Evolutionary conservation across 53 echinoderm and acorn worm genomes (phyloP), one percentile per base, ranked within the genome.

Genomic region (Actinopyga echinites): DNA sequence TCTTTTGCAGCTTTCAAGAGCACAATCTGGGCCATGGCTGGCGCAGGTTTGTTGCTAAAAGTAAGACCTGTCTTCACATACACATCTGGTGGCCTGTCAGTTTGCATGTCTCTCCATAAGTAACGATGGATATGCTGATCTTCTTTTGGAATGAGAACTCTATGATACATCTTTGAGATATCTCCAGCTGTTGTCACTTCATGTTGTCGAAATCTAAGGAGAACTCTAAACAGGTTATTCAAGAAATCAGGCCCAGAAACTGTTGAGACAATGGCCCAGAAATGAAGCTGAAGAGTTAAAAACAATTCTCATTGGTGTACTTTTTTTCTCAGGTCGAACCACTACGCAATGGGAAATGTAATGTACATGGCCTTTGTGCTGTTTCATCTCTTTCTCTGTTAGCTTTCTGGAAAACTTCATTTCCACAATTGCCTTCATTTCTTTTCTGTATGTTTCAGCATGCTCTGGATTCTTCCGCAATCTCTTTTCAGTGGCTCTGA

Each of bases 91-190:
- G 62, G 30, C 57, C 61, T 65, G 45, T 85, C 77, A 3, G 69
- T 75, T 13, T 54, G 22, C 29, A 53, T 53, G 31, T 26, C 19
- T 75, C 75, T 75, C 75, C 75, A 53, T 30, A 28, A 0, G 55
- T 29, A 75, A 6, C 75, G 25, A 75, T 54, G 53, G 12, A 30
- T 17, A 15, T 89, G 53, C 64, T 83, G n/a, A 77, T 89, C 84
- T 30, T 61, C 53, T 56, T 92, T 89, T 28, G 92, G 89, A 25
- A 91, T 88, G 29, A 81, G 67, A 31, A 87, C 74, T 25, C 85
- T 44, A 60, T 89, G 92, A 55, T 89, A 92, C 89, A 89, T 89
- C 52, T 93, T 86, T 11, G 89, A 93, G 31, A 91, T 91, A 75
- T 91, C 91, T 26, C 80, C 82, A 34, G 21, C 58, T 17, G 85